A percentile compares a stretch with the other conserved stretches of the same genome.
phyloP scores from a whole-genome alignment of 2,797 vertebrate species.

The Mus spretus region DNA sequence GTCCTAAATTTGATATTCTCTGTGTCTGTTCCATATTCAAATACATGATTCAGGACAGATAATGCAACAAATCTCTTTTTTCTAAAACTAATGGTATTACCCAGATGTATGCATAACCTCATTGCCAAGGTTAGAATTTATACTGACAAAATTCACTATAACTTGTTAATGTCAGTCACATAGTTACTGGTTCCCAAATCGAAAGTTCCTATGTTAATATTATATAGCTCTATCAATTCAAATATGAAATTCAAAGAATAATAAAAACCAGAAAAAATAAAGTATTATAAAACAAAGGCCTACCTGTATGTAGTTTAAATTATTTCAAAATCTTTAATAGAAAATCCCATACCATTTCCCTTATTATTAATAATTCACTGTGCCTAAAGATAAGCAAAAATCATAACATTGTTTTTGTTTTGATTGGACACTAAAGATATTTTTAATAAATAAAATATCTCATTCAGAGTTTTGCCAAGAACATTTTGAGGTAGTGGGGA shows the following conservation, averaged over 20 bases:
- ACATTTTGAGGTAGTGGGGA: not conserved
- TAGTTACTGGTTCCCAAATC: not conserved
- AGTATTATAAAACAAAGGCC: not conserved
- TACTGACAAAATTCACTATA: not conserved
- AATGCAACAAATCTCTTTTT: not conserved
- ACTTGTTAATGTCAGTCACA: slow-evolving; percentile 25
- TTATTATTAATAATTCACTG: not conserved
- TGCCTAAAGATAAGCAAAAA: not conserved
- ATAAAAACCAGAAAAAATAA: slow-evolving; percentile 45
- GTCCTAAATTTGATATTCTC: not conserved
- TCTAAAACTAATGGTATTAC: not conserved
- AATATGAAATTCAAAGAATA: not conserved
- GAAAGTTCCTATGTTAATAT: slow-evolving; percentile 19
- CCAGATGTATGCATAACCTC: not conserved
- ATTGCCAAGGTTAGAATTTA: slow-evolving; percentile 1
- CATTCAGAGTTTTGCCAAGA: not conserved
- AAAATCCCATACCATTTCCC: not conserved
- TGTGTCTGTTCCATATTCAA: not conserved
- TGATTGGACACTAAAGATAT: not conserved
- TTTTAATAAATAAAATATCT: slow-evolving; percentile 12
- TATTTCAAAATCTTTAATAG: slow-evolving; percentile 20
- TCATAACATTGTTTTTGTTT: not conserved
- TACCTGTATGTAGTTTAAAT: slow-evolving; percentile 32
- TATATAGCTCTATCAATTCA: not conserved
- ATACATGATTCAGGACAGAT: not conserved